phyloP scores from a whole-genome alignment of 2,113 vertebrate species.

The Rafetus swinhoei region DNA sequence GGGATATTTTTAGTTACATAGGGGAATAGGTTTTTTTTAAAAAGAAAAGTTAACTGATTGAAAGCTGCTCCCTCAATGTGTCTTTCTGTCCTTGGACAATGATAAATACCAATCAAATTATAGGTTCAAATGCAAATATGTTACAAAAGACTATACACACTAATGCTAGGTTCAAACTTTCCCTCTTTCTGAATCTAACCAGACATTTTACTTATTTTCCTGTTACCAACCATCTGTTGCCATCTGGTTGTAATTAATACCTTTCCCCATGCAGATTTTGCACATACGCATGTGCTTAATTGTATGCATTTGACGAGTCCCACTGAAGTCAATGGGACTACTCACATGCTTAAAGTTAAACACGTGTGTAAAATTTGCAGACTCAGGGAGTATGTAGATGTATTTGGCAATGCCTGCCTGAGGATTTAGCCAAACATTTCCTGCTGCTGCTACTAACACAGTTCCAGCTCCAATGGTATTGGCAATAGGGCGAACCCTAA shows the following conservation, averaged over 20 bases:
- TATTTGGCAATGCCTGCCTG: background rate
- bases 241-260: background rate
- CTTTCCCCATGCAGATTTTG: fast-evolving
- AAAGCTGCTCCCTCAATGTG: background rate
- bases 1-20: background rate
- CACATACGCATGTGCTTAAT: background rate
- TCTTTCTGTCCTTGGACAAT: background rate
- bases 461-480: background rate
- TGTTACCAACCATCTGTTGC: background rate
- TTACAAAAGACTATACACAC: background rate
- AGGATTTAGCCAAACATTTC: background rate
- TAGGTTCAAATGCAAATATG: background rate
- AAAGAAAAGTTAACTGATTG: fast-evolving
- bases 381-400: background rate
- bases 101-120: background rate
- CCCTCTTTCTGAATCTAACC: background rate
- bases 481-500: background rate
- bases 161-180: background rate
- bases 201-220: background rate
- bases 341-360: background rate
- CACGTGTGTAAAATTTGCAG: background rate
- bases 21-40: background rate
- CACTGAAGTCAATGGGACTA: background rate
- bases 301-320: background rate
- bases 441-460: background rate